Evolutionary conservation across 2,888 invertebrate genomes (phyloP).

Genomic region (Euclidia mi): DNA sequence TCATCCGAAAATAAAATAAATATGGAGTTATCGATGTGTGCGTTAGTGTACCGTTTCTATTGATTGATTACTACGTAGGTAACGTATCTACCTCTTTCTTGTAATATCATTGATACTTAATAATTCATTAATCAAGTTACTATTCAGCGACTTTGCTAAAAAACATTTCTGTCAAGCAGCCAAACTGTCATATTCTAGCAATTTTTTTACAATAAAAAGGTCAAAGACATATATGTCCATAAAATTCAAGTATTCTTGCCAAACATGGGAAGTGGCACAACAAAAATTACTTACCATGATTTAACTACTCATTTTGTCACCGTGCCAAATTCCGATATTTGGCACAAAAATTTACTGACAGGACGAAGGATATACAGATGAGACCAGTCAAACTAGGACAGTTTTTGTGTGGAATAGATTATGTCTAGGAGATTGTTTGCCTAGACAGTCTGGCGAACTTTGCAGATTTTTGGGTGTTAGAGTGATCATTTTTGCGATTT

Average conservation of each 20-base stretch:
- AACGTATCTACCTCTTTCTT: no score
- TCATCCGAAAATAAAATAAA: no score
- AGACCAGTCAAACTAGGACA: conserved; percentile 14
- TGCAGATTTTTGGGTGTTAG: no score
- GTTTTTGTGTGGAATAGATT: not conserved
- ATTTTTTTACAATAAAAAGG: conserved; percentile 12
- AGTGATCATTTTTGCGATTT: no score
- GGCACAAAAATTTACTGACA: conserved; percentile 37
- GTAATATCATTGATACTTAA: no score
- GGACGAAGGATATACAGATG: conserved; percentile 25
- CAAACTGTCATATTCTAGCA: conserved; percentile 17
- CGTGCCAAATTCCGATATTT: conserved; percentile 54
- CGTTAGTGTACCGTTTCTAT: no score
- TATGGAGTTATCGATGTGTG: no score
- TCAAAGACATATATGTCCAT: conserved; percentile 21
- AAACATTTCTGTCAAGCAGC: conserved; percentile 12
- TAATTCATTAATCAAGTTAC: no score
- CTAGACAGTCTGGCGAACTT: no score
- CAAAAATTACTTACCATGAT: conserved; percentile 45
- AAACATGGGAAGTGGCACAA: conserved; percentile 45
- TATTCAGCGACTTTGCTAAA: not conserved
- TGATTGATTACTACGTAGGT: no score
- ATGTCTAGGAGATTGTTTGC: no score
- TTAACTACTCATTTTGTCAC: conserved; percentile 42
- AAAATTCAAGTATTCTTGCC: conserved; percentile 41